These are phyloP conservation scores for Crypturellus undulatus DNA, from an alignment of 2,113 vertebrate genomes.

Conservation along the genomic window DNA sequence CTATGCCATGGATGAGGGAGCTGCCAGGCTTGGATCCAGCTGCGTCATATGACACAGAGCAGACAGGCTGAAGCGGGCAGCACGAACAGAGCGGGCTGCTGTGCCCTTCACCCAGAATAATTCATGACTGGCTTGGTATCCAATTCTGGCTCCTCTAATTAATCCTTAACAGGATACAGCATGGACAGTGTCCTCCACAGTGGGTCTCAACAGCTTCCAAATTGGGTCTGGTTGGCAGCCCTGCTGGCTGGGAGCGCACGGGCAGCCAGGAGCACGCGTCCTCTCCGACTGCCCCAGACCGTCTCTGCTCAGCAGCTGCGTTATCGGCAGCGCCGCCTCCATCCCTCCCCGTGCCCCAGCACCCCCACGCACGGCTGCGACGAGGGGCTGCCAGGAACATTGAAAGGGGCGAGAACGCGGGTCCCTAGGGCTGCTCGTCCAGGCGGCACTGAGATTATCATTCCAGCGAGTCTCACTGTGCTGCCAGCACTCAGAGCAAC, in stretches of 20 bases:
- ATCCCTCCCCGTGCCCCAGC: background rate
- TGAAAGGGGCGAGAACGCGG: background rate
- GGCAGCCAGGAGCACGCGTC: background rate
- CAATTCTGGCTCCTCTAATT: background rate
- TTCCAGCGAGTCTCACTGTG: rapidly evolving
- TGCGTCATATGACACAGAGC: background rate
- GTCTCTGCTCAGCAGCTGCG: background rate
- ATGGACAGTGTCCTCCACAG: background rate
- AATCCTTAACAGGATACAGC: background rate
- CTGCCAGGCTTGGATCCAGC: background rate
- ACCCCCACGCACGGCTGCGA: rapidly evolving
- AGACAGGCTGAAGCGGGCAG: background rate
- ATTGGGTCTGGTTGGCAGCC: too few relatives aligned
- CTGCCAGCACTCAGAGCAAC: background rate
- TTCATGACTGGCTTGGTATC: background rate
- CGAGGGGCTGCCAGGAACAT: background rate
- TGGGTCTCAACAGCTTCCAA: background rate
- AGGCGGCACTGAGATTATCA: background rate
- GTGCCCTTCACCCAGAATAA: background rate
- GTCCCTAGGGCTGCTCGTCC: background rate
- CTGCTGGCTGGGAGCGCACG: background rate
- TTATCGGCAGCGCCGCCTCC: rapidly evolving
- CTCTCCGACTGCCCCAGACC: background rate
- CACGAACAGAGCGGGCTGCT: background rate
- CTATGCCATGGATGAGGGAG: background rate